Evolutionary conservation across 1,140 invertebrate species (phyloP).

Genomic region (Cardiocondyla obscurior): DNA sequence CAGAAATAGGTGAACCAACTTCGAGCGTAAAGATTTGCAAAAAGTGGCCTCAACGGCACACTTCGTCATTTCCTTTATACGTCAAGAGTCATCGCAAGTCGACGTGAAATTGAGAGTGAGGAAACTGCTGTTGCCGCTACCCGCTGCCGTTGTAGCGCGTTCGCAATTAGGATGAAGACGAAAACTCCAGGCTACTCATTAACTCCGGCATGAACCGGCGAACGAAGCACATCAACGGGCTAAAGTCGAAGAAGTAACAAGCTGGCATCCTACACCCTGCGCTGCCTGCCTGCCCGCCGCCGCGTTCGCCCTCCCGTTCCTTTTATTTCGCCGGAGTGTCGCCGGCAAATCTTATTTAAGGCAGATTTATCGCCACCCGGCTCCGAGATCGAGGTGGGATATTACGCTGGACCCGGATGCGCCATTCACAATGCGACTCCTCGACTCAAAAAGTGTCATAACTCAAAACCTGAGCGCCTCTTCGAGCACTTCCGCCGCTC

Average conservation of each 20-base stretch:
- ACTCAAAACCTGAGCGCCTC: conserved; percentile 79
- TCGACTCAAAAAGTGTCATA: conserved; percentile 81
- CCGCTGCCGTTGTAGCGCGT: background rate
- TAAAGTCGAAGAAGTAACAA: conserved; percentile 54
- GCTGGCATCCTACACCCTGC: conserved; percentile 24
- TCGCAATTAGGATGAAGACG: conserved; percentile 49
- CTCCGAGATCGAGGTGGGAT: conserved; percentile 76
- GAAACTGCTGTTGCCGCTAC: conserved; percentile 26
- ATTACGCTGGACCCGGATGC: conserved; percentile 79
- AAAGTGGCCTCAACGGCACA: background rate
- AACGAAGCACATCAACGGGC: conserved; percentile 5
- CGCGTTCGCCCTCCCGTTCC: no score
- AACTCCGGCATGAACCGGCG: conserved; percentile 31
- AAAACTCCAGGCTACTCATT: conserved; percentile 45
- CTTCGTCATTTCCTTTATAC: conserved; percentile 38
- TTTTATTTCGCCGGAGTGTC: conserved; percentile 77
- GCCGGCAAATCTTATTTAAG: conserved; percentile 80
- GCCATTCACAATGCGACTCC: conserved; percentile 78
- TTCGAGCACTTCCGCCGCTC: conserved; percentile 75
- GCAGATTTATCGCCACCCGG: conserved; percentile 76
- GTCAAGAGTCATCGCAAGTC: conserved; percentile 32
- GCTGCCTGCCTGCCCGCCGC: background rate
- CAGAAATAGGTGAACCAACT: background rate
- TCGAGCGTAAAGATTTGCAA: conserved; percentile 1
- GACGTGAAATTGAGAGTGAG: conserved; percentile 43